Conservation (phyloP, 2,888 invertebrate species). For the Syrista parreyssii region DNA sequence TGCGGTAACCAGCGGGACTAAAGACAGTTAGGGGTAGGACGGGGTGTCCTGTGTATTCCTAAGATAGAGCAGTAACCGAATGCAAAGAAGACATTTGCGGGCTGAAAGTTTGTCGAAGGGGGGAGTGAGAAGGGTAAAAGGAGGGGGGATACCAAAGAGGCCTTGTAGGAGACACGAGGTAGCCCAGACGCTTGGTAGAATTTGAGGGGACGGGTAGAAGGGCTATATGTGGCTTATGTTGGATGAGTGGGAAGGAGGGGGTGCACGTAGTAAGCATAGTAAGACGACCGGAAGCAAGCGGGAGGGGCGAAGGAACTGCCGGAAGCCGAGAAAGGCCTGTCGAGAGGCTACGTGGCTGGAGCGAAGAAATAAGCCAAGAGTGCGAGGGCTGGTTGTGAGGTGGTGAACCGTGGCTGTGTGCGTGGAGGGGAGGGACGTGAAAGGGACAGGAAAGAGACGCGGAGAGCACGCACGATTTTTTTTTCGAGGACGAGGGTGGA, state of each 20-base stretch:
- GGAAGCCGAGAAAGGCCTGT: slow-evolving; percentile 53
- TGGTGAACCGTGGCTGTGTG: background rate
- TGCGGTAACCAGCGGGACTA: background rate
- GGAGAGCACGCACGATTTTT: slow-evolving; percentile 6
- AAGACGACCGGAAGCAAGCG: slow-evolving; percentile 51
- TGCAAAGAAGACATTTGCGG: background rate
- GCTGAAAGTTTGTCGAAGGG: background rate
- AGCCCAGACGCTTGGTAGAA: background rate
- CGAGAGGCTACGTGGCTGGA: slow-evolving; percentile 33
- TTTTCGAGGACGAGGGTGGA: slow-evolving; percentile 20
- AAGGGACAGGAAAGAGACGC: slow-evolving; percentile 13
- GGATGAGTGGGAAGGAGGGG: background rate
- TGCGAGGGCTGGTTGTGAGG: slow-evolving; percentile 9
- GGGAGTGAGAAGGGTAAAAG: background rate
- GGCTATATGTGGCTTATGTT: background rate
- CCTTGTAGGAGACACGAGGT: background rate
- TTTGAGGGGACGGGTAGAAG: background rate
- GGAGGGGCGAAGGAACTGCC: slow-evolving; percentile 49
- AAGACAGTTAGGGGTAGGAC: background rate
- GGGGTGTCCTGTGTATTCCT: background rate
- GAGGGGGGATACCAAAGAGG: background rate
- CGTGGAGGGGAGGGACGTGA: background rate
- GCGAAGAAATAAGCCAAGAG: slow-evolving; percentile 6
- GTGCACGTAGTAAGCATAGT: slow-evolving; percentile 53
- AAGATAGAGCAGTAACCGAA: background rate